phyloP scores from a whole-genome alignment of 2,888 invertebrate genomes.

The Tenthredo distinguenda region DNA sequence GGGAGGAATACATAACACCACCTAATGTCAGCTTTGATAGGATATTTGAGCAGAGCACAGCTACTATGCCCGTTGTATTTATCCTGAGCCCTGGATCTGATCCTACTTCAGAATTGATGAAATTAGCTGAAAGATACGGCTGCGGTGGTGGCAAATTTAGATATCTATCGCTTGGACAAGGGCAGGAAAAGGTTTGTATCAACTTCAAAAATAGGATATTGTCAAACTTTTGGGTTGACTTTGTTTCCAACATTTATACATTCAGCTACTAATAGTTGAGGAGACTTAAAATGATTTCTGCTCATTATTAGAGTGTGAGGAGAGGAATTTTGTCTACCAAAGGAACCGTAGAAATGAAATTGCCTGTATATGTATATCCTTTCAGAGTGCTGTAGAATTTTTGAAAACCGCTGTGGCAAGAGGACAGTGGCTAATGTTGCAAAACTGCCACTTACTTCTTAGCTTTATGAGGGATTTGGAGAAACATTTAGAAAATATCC shows the following conservation, averaged over 20 bases:
- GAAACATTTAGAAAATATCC: constrained; percentile 89
- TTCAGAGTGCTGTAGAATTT: constrained; percentile 85
- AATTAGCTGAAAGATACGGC: constrained; percentile 86
- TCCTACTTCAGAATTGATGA: constrained; percentile 92
- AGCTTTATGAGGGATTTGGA: constrained; percentile 90
- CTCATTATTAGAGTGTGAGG: background rate
- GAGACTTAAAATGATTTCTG: background rate
- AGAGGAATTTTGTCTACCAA: background rate
- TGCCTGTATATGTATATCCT: constrained; percentile 42
- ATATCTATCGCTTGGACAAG: constrained; percentile 95
- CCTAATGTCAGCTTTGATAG: constrained; percentile 88
- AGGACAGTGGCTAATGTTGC: constrained; percentile 95
- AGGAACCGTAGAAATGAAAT: background rate
- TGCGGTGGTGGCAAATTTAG: constrained; percentile 87
- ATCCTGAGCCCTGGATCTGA: constrained; percentile 97
- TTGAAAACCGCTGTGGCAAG: constrained; percentile 85
- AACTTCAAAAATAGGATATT: constrained; percentile 53
- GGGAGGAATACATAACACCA: constrained; percentile 93
- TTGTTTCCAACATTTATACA: no score
- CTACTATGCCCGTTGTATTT: constrained; percentile 93
- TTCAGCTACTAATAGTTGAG: background rate
- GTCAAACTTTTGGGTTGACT: background rate
- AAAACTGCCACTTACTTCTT: constrained; percentile 94
- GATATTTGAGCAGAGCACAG: constrained; percentile 92
- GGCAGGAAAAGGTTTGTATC: constrained; percentile 89